Evolutionary conservation across 2,888 invertebrate genomes (phyloP).

Genomic region (Diarsia mendica): DNA sequence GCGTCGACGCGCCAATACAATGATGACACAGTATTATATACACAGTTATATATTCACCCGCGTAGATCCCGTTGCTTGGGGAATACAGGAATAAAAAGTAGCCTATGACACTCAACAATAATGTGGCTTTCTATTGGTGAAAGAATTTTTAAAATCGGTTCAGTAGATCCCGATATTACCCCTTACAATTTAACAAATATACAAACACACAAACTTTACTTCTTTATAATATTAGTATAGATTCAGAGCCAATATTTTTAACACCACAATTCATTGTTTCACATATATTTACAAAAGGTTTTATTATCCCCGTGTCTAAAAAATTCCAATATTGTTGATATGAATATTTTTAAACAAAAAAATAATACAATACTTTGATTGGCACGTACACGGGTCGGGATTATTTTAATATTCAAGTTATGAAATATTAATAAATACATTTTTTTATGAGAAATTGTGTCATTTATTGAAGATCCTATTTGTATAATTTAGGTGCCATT

Average conservation of each 20-base stretch:
- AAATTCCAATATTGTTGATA: conserved; percentile 36
- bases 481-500: background rate
- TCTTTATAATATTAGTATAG: no score
- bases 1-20: conserved; percentile 13
- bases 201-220: no score
- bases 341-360: conserved; percentile 15
- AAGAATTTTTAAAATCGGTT: no score
- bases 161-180: no score
- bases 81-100: no score
- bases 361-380: conserved; percentile 40
- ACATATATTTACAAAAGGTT: conserved; percentile 49
- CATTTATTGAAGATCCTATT: background rate
- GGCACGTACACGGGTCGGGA: conserved; percentile 33
- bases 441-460: background rate
- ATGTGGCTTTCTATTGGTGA: no score
- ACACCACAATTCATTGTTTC: conserved; percentile 40
- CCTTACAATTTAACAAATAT: no score
- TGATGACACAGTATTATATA: conserved; percentile 12
- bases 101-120: no score
- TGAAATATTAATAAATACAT: background rate
- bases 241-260: conserved; percentile 38
- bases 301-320: conserved; percentile 50
- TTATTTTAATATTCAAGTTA: conserved; percentile 41
- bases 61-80: no score
- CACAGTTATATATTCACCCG: no score